Evolutionary conservation across 1,140 invertebrate species (phyloP), one percentile per base, ranked within the genome.

Genomic region (Trachymyrmex septentrionalis): DNA sequence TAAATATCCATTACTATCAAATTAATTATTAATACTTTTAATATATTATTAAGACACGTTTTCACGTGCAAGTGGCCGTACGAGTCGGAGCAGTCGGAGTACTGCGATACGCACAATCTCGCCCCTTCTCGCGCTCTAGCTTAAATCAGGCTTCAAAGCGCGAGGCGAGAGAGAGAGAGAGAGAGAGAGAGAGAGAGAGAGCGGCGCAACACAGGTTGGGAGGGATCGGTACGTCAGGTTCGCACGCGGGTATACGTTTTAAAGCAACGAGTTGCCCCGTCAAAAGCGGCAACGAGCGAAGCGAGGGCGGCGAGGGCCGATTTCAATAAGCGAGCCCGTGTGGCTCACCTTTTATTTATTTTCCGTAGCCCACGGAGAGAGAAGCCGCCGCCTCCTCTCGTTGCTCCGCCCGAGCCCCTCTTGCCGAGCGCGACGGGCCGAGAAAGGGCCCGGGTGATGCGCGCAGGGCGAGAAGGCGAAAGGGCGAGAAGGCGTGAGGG

Each of bases 271-370:
- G 66, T 88, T 76, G 84, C 85, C 90, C 91, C 93, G 91, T 94
- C 93, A 93, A 93, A 93, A 91, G 87, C 87, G 81, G 90, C 92
- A 94, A 93, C 93, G 86, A 94, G 93, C 92, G 89, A 81, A 88
- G 91, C 84, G 87, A 84, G 72, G 86, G 85, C 73, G 63, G 75
- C 38, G 88, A 89, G 92, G 90, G 92, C 91, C 91, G 92, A 93
- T 94, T 94, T 94, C 93, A 94, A 94, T 94, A 94, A 92, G 57
- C 93, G 77, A 76, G 14, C 64, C 87, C 73, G 21, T 85, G 82
- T 82, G 82, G 86, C 82, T 63, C 55, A 63, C 66, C 80, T 91
- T 90, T 90, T 91, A 86, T 91, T 92, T 86, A 87, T 89, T 86
- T 86, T 90, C 61, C 84, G 30, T 75, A 76, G 87, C 66, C 82